A percentile compares a stretch with the other conserved stretches of the same genome.
These are phyloP conservation scores for Anticlea derivata DNA, from an alignment of 2,888 invertebrate genomes.

Conservation along the genomic window DNA sequence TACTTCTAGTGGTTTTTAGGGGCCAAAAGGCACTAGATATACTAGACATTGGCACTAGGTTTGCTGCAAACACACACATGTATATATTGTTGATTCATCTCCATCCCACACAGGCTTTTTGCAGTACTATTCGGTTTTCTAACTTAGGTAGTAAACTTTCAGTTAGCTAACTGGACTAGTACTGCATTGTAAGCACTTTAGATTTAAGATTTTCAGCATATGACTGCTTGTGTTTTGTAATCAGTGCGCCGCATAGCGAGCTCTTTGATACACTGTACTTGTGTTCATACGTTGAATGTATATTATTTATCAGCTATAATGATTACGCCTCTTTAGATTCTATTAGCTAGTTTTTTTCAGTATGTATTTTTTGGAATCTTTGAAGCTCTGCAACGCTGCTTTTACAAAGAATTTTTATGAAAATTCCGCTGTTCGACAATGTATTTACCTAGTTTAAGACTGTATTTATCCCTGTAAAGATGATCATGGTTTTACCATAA, in stretches of 20 bases:
- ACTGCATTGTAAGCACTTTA: constrained; percentile 16
- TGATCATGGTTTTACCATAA: constrained; percentile 21
- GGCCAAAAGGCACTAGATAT: constrained; percentile 21
- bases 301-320: constrained; percentile 3
- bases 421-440: background rate
- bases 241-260: constrained; percentile 10
- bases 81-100: constrained; percentile 14
- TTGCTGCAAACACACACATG: constrained; percentile 23
- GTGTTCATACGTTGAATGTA: constrained; percentile 5
- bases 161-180: constrained; percentile 4
- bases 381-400: constrained; percentile 12
- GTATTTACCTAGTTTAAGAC: constrained; percentile 1
- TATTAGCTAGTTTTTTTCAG: constrained; percentile 12
- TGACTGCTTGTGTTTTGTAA: constrained; percentile 24
- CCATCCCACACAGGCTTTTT: constrained; percentile 12
- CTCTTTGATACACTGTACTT: constrained; percentile 11
- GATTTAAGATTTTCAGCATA: constrained; percentile 11
- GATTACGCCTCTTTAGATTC: constrained; percentile 4
- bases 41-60: constrained; percentile 25
- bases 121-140: constrained; percentile 12
- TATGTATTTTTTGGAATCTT: constrained; percentile 11
- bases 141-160: background rate
- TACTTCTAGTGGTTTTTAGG: constrained; percentile 22
- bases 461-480: constrained; percentile 8
- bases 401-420: constrained; percentile 7